These are phyloP conservation scores for Dorcus parallelipipedus DNA, from an alignment of 2,888 invertebrate species.

Conservation along the genomic window DNA sequence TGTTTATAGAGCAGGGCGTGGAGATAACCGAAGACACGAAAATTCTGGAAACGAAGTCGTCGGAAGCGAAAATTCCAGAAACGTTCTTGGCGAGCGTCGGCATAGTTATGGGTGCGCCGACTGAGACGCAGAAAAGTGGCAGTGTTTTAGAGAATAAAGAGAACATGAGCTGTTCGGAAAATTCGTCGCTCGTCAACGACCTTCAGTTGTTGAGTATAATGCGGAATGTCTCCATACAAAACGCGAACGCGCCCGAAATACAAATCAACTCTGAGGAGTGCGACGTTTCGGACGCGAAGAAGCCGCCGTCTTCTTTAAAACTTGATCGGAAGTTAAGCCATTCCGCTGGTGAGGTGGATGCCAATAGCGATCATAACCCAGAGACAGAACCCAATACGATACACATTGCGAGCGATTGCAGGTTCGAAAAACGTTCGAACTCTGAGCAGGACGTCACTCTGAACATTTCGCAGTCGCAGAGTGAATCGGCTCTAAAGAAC, in stretches of 20 bases:
- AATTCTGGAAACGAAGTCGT: constrained; percentile 13
- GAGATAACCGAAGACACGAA: constrained; percentile 39
- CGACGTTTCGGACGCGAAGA: constrained; percentile 38
- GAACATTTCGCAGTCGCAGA: constrained; percentile 73
- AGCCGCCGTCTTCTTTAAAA: constrained; percentile 53
- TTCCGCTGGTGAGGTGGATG: constrained; percentile 65
- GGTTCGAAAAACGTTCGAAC: constrained; percentile 51
- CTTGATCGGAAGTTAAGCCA: constrained; percentile 65
- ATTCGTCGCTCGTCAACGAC: constrained; percentile 42
- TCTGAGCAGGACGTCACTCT: constrained; percentile 66
- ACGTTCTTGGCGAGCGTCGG: constrained; percentile 63
- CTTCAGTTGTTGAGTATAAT: constrained; percentile 48
- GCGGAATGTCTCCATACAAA: constrained; percentile 40
- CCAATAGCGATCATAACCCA: constrained; percentile 26
- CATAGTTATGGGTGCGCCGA: constrained; percentile 56
- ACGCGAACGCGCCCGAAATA: constrained; percentile 40
- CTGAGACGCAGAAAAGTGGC: constrained; percentile 16
- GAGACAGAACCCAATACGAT: constrained; percentile 21
- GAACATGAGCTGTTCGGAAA: constrained; percentile 44
- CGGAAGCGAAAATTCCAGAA: constrained; percentile 42
- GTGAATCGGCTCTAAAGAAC: constrained; percentile 70
- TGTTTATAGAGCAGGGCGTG: constrained; percentile 34
- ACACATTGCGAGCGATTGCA: constrained; percentile 22
- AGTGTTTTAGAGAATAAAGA: constrained; percentile 47
- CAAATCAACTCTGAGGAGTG: constrained; percentile 42